Evolutionary conservation across 2,888 invertebrate genomes (phyloP).

Genomic region (Ernsta delagoae): DNA sequence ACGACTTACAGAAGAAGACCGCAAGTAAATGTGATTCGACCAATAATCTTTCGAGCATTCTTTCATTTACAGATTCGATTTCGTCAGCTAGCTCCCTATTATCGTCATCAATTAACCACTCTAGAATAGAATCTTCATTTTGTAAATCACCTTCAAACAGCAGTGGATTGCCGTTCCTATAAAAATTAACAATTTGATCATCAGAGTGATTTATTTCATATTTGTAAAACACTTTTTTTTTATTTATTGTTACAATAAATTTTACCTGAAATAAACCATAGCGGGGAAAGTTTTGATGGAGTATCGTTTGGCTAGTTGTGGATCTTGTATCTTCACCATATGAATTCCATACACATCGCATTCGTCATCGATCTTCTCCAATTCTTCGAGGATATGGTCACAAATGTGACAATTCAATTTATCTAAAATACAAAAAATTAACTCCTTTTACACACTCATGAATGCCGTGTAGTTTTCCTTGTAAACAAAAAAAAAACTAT

Average conservation of each 20-base stretch:
- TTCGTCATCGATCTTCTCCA: conserved; percentile 96
- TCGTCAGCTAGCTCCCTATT: conserved; percentile 97
- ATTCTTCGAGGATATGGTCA: conserved; percentile 93
- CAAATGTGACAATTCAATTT: conserved; percentile 96
- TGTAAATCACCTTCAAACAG: conserved; percentile 96
- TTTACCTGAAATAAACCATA: conserved; percentile 93
- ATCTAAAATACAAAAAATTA: conserved; percentile 83
- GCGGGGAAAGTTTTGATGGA: conserved; percentile 98
- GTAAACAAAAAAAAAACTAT: neutral
- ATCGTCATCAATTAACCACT: conserved; percentile 97
- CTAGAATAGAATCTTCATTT: conserved; percentile 95
- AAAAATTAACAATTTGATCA: conserved; percentile 46
- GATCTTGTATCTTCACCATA: conserved; percentile 96
- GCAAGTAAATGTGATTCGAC: conserved; percentile 94
- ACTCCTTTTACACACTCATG: neutral
- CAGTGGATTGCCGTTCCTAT: conserved; percentile 94
- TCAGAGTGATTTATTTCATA: too few species aligned
- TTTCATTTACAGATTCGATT: conserved; percentile 95
- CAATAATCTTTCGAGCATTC: conserved; percentile 94
- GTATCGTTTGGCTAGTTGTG: conserved; percentile 95
- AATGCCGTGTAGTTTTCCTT: neutral
- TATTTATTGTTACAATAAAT: neutral
- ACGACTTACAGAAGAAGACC: conserved; percentile 93
- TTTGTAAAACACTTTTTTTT: too few species aligned
- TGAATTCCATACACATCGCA: conserved; percentile 97